A percentile compares a stretch with the other conserved stretches of the same genome.
These are phyloP conservation scores for Drosophila bocki DNA, from an alignment of 1,140 invertebrate genomes.

Conservation along the genomic window DNA sequence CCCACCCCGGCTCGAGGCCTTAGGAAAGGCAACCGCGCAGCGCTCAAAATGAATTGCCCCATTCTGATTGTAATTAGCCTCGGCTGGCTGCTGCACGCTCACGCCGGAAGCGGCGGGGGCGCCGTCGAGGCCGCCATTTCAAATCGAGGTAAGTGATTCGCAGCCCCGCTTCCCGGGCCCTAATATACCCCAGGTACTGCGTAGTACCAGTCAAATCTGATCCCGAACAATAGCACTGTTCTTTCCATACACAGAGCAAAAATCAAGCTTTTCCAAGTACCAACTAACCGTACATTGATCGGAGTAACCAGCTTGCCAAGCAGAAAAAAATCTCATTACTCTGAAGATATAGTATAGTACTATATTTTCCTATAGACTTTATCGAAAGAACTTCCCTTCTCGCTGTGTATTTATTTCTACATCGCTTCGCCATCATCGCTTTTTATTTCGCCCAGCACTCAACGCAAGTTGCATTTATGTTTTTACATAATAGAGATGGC, in stretches of 20 bases:
- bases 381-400: neutral
- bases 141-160: constrained; percentile 84
- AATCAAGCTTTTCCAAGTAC: neutral
- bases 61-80: constrained; percentile 85
- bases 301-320: no score
- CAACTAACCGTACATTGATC: neutral
- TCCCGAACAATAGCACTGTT: constrained; percentile 34
- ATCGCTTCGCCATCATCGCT: constrained; percentile 43
- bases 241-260: constrained; percentile 7
- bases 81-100: constrained; percentile 72
- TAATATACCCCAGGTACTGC: neutral
- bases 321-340: neutral
- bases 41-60: constrained; percentile 81
- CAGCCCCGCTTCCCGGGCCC: constrained; percentile 5
- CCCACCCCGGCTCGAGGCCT: constrained; percentile 2
- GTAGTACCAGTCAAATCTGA: constrained; percentile 37
- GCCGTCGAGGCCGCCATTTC: constrained; percentile 79
- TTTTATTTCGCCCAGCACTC: constrained; percentile 60
- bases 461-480: constrained; percentile 75
- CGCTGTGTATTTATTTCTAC: constrained; percentile 50
- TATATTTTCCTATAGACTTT: neutral
- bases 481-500: constrained; percentile 64
- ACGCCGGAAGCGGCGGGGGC: constrained; percentile 45
- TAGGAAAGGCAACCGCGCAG: constrained; percentile 35
- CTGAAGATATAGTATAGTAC: neutral